Percentiles rank a stretch among this genome's conserved stretches.
phyloP scores from a whole-genome alignment of 2,888 invertebrate species.

The Rambutsinella grinnellia region DNA sequence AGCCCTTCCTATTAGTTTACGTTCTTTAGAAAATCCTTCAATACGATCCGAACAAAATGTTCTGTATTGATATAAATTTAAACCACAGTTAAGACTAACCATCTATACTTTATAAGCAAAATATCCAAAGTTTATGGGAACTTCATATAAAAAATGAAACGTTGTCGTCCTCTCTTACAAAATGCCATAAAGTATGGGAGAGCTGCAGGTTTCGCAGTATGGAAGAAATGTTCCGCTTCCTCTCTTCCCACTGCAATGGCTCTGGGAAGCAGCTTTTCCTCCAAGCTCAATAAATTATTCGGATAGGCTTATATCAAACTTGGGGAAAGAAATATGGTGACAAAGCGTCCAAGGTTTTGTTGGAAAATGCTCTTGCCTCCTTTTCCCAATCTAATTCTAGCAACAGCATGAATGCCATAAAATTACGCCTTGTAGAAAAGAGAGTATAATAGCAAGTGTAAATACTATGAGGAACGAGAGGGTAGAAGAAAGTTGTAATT shows the following conservation, averaged over 20 bases:
- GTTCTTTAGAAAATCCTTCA: no score
- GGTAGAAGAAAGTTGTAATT: slow-evolving; percentile 5
- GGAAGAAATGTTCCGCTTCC: no score
- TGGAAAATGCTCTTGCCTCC: slow-evolving; percentile 39
- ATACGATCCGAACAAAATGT: no score
- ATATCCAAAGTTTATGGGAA: no score
- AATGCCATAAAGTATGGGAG: background rate
- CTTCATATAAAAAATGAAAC: slow-evolving; percentile 43
- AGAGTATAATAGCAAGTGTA: background rate
- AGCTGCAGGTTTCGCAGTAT: background rate
- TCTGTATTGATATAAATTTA: no score
- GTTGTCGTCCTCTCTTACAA: slow-evolving; percentile 34
- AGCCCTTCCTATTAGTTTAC: no score
- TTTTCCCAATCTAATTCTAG: slow-evolving; percentile 33
- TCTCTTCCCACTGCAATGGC: no score
- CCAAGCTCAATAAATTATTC: slow-evolving; percentile 65
- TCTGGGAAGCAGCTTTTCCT: slow-evolving; percentile 49
- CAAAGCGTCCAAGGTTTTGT: slow-evolving; percentile 59
- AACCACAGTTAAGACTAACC: no score
- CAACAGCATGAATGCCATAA: slow-evolving; percentile 42
- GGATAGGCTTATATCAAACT: slow-evolving; percentile 66
- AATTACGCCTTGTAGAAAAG: slow-evolving; percentile 23
- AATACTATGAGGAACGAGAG: background rate
- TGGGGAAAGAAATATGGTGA: slow-evolving; percentile 67
- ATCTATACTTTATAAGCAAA: no score